These are phyloP conservation scores for Calameuta idolon DNA, from an alignment of 2,888 invertebrate species.

Conservation along the genomic window DNA sequence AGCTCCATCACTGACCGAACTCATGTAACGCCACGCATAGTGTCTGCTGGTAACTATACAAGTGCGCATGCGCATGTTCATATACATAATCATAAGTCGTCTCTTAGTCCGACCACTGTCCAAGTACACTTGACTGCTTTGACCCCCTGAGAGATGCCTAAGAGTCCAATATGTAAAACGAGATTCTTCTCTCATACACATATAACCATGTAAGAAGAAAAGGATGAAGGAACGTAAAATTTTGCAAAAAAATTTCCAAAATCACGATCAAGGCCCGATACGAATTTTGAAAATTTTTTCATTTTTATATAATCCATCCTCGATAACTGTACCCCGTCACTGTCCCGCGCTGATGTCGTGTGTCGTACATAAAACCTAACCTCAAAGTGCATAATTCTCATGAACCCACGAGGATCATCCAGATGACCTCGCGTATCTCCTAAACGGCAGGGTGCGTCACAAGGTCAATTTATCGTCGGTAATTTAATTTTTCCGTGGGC, in stretches of 20 bases:
- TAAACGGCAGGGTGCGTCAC: background rate
- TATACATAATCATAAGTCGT: background rate
- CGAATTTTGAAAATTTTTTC: background rate
- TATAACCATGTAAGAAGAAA: background rate
- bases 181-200: background rate
- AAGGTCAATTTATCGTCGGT: background rate
- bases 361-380: background rate
- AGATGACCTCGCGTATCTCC: background rate
- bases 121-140: background rate
- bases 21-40: conserved; percentile 23
- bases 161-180: background rate
- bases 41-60: background rate
- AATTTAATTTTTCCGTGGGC: background rate
- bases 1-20: conserved; percentile 55
- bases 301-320: too few species aligned
- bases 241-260: background rate
- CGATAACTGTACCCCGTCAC: too few species aligned
- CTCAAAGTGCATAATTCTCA: background rate
- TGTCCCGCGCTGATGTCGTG: too few species aligned
- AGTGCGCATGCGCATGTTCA: background rate
- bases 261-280: background rate
- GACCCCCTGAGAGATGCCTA: background rate
- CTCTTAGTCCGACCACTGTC: background rate
- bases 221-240: background rate
- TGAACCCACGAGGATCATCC: background rate